A percentile compares a stretch with the other conserved stretches of the same genome.
Conservation (phyloP, 2,888 invertebrate species). For the Amblyjoppa fuscipennis region DNA sequence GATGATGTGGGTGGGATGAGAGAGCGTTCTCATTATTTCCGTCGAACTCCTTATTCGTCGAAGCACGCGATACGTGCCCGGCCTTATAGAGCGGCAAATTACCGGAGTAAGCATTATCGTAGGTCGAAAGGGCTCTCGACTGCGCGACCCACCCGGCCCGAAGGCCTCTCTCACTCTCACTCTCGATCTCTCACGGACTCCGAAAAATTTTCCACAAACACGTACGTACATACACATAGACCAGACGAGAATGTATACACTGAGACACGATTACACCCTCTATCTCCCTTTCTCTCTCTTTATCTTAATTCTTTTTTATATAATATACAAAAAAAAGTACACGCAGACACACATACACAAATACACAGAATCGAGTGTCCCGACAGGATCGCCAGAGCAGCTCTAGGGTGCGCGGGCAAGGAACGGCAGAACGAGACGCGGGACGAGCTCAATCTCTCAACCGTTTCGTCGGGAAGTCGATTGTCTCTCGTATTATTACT, state of each 20-base stretch:
- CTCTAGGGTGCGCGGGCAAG: conserved; percentile 29
- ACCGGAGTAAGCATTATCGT: conserved; percentile 38
- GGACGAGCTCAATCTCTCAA: conserved; percentile 40
- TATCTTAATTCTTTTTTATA: conserved; percentile 62
- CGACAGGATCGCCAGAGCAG: conserved; percentile 46
- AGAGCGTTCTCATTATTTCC: conserved; percentile 33
- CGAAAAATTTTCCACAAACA: conserved; percentile 23
- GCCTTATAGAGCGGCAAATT: conserved; percentile 27
- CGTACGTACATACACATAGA: conserved; percentile 15
- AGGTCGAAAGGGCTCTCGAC: conserved; percentile 26
- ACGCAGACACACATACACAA: conserved; percentile 14
- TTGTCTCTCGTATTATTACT: conserved; percentile 60
- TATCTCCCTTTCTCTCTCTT: conserved; percentile 55
- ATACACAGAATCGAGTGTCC: conserved; percentile 19
- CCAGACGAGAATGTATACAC: conserved; percentile 22
- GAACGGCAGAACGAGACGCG: conserved; percentile 40
- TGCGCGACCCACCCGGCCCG: conserved; percentile 22
- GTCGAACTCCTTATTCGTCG: conserved; percentile 24
- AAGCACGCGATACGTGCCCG: conserved; percentile 29
- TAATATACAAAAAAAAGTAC: conserved; percentile 45
- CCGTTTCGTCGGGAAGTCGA: conserved; percentile 47
- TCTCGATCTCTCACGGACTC: conserved; percentile 27
- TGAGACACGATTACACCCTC: conserved; percentile 40
- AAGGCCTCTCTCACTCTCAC: conserved; percentile 47
- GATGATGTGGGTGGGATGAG: conserved; percentile 5